Evolutionary conservation across 2,113 vertebrate species (phyloP), one percentile per base, ranked within the genome.

Genomic region (Microtus montanus): DNA sequence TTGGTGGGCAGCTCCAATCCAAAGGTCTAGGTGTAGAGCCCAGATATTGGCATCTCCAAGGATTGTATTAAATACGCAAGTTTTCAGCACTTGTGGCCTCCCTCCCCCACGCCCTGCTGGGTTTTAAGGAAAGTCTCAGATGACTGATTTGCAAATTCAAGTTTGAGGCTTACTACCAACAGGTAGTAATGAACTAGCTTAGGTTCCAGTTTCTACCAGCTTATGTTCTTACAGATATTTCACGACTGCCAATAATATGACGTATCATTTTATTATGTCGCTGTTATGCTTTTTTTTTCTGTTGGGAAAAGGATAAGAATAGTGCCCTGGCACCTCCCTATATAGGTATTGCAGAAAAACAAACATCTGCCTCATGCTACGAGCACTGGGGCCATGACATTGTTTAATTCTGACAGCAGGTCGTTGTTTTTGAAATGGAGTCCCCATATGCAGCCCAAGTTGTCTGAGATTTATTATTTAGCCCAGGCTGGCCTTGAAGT

Each of bases 211-310:
- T 90, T 88, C 33, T 52, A 7, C n/a, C 41, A 38, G n/a, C 30
- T 5, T 77, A 47, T 0, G 3, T 84, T 5, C 26, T 91, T 58
- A 89, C 38, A 54, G 64, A n/a, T 71, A 38, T 75, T 78, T 91
- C 71, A 63, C 14, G 30, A 44, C 70, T 49, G 52, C 33, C 38
- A 58, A 20, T 95, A 61, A n/a, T 19, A 70, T 74, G 75, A 47
- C n/a, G 68, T 83, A 22, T 73, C 52, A 82, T 83, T 80, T 90
- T 94, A 30, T 82, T 75, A 35, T 64, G 71, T 17, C 11, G 13
- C 78, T 44, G 26, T 89, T 63, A 75, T 24, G 30, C 75, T 88
- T 92, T 22, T 80, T 80, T 80, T 80, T 94, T 79, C 63, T 87
- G 35, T 93, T 77, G 66, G 41, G 63, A 68, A 91, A 90, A 89